phyloP scores from a whole-genome alignment of 1,140 invertebrate genomes.

The Diorhabda carinulata region DNA sequence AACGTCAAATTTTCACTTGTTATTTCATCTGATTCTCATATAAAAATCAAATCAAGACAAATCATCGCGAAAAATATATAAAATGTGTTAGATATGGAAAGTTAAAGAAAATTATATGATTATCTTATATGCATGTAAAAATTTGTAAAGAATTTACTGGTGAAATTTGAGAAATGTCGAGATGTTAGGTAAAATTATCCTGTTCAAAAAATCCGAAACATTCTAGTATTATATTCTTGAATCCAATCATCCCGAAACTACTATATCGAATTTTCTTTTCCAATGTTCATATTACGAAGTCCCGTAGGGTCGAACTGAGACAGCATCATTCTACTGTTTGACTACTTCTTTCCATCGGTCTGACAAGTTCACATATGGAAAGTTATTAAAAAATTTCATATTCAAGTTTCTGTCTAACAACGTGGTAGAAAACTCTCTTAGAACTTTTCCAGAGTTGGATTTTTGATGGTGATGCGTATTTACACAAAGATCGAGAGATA shows the following conservation, averaged over 20 bases:
- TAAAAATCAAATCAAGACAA: too few species aligned
- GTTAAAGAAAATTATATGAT: too few species aligned
- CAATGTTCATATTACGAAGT: conserved; percentile 9
- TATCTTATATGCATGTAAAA: too few species aligned
- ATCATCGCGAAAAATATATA: too few species aligned
- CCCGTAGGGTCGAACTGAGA: not conserved
- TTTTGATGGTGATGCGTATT: not conserved
- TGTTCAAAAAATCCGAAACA: too few species aligned
- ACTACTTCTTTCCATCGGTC: conserved; percentile 1
- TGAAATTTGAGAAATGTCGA: too few species aligned
- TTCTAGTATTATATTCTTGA: too few species aligned
- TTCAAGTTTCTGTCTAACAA: conserved; percentile 24
- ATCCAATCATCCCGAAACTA: not conserved
- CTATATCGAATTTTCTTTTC: not conserved
- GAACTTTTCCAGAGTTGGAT: conserved; percentile 21
- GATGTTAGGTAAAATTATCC: too few species aligned
- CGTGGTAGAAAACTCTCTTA: conserved; percentile 21
- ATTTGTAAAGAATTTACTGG: too few species aligned
- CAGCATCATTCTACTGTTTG: conserved; percentile 10
- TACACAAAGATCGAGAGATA: conserved; percentile 7
- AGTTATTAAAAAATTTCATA: conserved; percentile 31
- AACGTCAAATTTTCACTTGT: too few species aligned
- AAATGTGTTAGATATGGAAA: too few species aligned
- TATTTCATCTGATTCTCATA: too few species aligned
- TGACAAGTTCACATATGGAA: conserved; percentile 25